Conservation (phyloP, 2,888 invertebrate genomes). For the Piscicola geometra region DNA sequence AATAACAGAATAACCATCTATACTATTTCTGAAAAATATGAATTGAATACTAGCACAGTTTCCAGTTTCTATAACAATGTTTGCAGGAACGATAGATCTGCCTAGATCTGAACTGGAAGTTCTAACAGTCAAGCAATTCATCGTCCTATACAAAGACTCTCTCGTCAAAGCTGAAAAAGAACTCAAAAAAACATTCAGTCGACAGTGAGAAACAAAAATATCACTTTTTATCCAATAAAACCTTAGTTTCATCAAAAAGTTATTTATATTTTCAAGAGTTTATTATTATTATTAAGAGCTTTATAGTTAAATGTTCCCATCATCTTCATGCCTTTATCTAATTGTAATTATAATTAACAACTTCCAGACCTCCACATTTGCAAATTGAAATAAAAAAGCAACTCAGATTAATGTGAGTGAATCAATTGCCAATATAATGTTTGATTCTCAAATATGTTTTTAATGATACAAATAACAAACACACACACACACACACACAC, state of each 20-base stretch:
- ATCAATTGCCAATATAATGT: neutral
- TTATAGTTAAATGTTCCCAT: no score
- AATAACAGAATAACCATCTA: no score
- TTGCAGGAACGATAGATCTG: neutral
- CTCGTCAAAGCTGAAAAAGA: constrained; percentile 17
- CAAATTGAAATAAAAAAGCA: constrained; percentile 21
- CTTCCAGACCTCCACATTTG: neutral
- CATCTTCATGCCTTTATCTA: no score
- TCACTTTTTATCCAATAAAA: no score
- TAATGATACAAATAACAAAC: no score
- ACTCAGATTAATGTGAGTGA: neutral
- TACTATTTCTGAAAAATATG: no score
- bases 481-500: neutral
- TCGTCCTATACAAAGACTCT: neutral
- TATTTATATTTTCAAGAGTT: no score
- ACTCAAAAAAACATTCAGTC: neutral
- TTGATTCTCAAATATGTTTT: neutral
- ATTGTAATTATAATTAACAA: neutral
- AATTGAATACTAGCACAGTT: no score
- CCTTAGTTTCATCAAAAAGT: no score
- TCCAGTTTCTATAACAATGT: no score
- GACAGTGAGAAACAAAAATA: neutral
- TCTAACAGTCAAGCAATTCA: neutral
- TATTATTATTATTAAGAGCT: no score
- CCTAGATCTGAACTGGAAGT: neutral